Conservation (phyloP, 2,888 invertebrate species). For the Bhutanitis thaidina region DNA sequence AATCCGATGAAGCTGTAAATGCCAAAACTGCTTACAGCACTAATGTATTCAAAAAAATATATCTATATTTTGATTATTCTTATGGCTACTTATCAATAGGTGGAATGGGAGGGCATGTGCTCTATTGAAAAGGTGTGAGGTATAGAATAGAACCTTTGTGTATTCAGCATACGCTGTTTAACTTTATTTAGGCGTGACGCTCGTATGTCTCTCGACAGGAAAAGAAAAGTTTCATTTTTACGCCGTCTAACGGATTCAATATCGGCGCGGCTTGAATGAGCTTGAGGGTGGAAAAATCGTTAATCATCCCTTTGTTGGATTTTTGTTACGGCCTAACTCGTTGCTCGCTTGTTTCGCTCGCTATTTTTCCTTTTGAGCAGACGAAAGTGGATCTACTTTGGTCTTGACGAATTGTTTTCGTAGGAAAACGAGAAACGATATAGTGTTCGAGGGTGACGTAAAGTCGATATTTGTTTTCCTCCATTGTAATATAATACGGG, state of each 20-base stretch:
- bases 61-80: too few species aligned
- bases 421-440: conserved; percentile 28
- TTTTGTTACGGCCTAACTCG: conserved; percentile 79
- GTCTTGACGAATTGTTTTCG: conserved; percentile 76
- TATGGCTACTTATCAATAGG: too few species aligned
- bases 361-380: conserved; percentile 72
- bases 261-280: conserved; percentile 78
- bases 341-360: conserved; percentile 76
- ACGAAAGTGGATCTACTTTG: conserved; percentile 58
- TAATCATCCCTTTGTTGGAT: conserved; percentile 80
- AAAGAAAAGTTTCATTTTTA: conserved; percentile 77
- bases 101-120: too few species aligned
- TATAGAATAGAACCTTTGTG: not conserved
- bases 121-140: too few species aligned
- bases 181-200: conserved; percentile 23
- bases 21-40: too few species aligned
- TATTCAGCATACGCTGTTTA: conserved; percentile 13
- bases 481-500: conserved; percentile 1
- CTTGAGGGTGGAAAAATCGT: conserved; percentile 71
- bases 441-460: conserved; percentile 13
- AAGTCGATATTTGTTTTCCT: conserved; percentile 20
- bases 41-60: too few species aligned
- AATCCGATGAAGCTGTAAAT: too few species aligned
- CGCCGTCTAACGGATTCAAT: conserved; percentile 78
- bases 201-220: conserved; percentile 49